Evolutionary conservation across 1,140 invertebrate genomes (phyloP), one percentile per base, ranked within the genome.

Genomic region (Bacillus rossius): DNA sequence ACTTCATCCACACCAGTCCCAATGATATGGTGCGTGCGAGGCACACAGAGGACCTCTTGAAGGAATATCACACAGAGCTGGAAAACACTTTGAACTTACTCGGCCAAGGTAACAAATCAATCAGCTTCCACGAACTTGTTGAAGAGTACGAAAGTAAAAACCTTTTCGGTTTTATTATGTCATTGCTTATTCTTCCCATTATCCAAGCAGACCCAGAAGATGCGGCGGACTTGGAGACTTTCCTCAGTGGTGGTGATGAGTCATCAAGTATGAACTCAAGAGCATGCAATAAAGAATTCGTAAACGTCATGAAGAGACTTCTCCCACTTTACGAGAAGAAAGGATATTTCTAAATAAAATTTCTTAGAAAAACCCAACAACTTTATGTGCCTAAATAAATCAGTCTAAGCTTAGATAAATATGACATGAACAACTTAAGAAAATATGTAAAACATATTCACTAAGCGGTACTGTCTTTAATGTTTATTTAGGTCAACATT

Each of bases 1-100:
- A 84, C 51, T 78, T 83, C 47, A 57, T 85, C 1, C 76, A 78
- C 16, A 79, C 77, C 0, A 84, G 81, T 55, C 67, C 7, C 64
- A 73, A 8, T 8, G 65, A 69, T 8, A 60, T 69, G 0, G 67
- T 79, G 0, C 60, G 76, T 1, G 70, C 75, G 0, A 59, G 59
- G 17, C 45, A 75, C 8, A 66, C 65, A 16, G 68, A 75, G 2
- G 55, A 55, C 0, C 14, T 82, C 0, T 58, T 80, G 1, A 56
- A 70, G 2, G 78, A 78, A 14, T 79, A 78, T 56, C 63, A 66
- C 8, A 29, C 61, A 3, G 64, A 64, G 0, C 61, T 81, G 2
- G 41, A 60, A 0, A 23, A 56, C 0, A 73, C 70, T 1, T 71
- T 81, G 67, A 60, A 67, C 10, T 65, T 65, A 49, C 50, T 78